These are phyloP conservation scores for Malacoctenus gilli DNA, from an alignment of 2,797 vertebrate species.

Conservation along the genomic window DNA sequence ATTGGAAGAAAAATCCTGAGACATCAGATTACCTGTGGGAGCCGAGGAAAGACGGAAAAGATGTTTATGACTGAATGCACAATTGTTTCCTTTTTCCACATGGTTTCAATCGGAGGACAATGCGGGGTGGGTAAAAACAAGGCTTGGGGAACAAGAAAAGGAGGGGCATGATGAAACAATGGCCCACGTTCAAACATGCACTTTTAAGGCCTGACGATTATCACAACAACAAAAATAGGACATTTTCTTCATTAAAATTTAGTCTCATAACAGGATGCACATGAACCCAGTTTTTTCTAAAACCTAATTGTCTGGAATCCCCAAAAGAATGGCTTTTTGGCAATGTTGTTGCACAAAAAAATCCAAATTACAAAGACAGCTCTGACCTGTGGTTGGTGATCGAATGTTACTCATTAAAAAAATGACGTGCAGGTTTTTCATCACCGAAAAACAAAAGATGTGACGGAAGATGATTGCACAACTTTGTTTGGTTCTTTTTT, in stretches of 20 bases:
- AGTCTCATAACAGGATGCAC: neutral
- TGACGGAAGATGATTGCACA: neutral
- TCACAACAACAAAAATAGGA: neutral
- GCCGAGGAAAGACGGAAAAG: neutral
- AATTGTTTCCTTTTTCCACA: constrained; percentile 26
- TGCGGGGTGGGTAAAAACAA: constrained; percentile 12
- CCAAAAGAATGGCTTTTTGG: constrained; percentile 7
- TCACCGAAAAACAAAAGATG: neutral
- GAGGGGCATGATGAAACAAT: constrained; percentile 8
- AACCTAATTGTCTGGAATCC: too few species aligned
- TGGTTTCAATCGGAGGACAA: constrained; percentile 43
- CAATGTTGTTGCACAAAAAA: constrained; percentile 11
- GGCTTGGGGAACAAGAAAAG: constrained; percentile 4
- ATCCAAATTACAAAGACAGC: neutral
- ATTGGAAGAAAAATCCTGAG: constrained; percentile 13
- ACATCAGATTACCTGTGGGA: constrained; percentile 3
- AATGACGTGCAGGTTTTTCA: neutral
- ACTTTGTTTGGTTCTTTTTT: too few species aligned
- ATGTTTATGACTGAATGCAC: constrained; percentile 23
- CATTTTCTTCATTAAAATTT: neutral
- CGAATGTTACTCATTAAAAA: constrained; percentile 14
- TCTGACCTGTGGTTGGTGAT: neutral
- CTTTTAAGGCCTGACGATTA: constrained; percentile 4
- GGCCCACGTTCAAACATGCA: constrained; percentile 12
- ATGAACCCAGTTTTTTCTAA: neutral